Percentiles rank a stretch among this genome's conserved stretches.
Evolutionary conservation across 2,888 invertebrate species (phyloP).

Genomic region (Metacarcinus magister): DNA sequence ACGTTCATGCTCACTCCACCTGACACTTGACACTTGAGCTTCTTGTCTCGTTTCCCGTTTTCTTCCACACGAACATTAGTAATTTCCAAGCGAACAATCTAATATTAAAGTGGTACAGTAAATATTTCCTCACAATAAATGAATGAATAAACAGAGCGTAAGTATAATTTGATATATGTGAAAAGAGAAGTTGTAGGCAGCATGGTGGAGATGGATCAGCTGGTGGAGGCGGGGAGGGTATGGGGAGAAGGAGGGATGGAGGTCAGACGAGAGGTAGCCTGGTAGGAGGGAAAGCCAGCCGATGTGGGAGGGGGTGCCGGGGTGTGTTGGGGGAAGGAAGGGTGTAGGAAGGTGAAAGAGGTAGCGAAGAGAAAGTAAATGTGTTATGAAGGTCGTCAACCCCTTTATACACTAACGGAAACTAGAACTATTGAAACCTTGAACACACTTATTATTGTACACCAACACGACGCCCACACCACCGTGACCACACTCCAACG

Average conservation of each 20-base stretch:
- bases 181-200: too few species aligned
- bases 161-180: too few species aligned
- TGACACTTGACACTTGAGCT: conserved; percentile 1
- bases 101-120: too few species aligned
- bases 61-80: background rate
- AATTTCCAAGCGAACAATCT: background rate
- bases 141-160: too few species aligned
- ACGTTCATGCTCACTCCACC: conserved; percentile 33
- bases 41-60: conserved; percentile 33
- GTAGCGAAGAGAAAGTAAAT: conserved; percentile 16
- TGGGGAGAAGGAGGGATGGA: background rate
- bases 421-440: background rate
- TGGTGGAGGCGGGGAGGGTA: background rate
- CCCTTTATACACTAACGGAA: background rate
- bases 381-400: background rate
- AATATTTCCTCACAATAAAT: too few species aligned
- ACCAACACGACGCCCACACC: background rate
- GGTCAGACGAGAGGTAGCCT: background rate
- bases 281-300: background rate
- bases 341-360: background rate
- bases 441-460: background rate
- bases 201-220: too few species aligned
- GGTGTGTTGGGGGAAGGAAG: background rate
- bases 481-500: background rate
- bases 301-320: background rate